Percentiles rank a stretch among this genome's conserved stretches.
These are phyloP conservation scores for Wasmannia auropunctata DNA, from an alignment of 1,140 invertebrate genomes.

Conservation along the genomic window DNA sequence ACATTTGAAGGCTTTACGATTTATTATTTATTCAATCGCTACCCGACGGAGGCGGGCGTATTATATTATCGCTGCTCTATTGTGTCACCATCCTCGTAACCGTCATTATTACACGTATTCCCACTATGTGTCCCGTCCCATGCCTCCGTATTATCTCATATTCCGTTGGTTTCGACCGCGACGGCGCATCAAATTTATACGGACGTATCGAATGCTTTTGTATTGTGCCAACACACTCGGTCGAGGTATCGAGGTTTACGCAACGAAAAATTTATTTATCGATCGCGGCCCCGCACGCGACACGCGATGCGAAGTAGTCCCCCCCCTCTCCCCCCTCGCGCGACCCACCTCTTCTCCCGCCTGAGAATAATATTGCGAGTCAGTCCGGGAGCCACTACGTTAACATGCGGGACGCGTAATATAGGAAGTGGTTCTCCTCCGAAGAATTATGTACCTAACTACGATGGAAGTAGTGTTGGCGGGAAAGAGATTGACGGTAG, in stretches of 20 bases:
- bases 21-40: constrained; percentile 45
- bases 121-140: constrained; percentile 4
- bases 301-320: constrained; percentile 37
- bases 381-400: constrained; percentile 26
- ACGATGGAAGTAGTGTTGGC: background rate
- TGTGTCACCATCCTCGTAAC: constrained; percentile 21
- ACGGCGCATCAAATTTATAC: constrained; percentile 25
- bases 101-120: constrained; percentile 41
- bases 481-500: background rate
- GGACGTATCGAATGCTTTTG: constrained; percentile 21
- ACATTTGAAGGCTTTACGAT: background rate
- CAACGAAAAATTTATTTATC: constrained; percentile 48
- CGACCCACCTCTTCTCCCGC: background rate
- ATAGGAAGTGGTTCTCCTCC: constrained; percentile 50
- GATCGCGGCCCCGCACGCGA: constrained; percentile 24
- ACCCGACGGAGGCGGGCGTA: background rate
- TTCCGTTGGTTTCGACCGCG: constrained; percentile 30
- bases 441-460: constrained; percentile 54
- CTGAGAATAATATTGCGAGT: constrained; percentile 47
- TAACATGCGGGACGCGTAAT: constrained; percentile 53
- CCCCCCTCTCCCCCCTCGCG: too few species aligned
- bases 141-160: constrained; percentile 43
- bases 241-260: constrained; percentile 25
- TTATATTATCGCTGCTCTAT: constrained; percentile 15
- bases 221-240: background rate